phyloP scores from a whole-genome alignment of 2,888 invertebrate species.

The Drosophila niveifrons region DNA sequence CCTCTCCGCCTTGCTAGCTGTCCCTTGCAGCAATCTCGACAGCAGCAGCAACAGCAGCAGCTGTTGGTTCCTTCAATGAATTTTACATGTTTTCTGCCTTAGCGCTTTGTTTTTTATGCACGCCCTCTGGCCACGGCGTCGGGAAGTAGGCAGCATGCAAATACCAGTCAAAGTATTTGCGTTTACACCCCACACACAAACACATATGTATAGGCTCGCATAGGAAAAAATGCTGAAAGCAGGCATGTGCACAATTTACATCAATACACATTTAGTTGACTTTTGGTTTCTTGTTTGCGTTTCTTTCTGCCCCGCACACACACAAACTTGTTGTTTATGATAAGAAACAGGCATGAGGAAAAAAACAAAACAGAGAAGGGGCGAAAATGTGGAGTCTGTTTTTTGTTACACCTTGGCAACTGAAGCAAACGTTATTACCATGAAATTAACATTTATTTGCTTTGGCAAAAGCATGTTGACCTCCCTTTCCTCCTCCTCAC shows the following conservation, averaged over 20 bases:
- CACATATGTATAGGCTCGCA: conserved; percentile 6
- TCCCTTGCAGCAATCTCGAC: conserved; percentile 34
- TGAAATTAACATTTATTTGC: conserved; percentile 79
- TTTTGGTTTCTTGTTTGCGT: conserved; percentile 56
- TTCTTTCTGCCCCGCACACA: conserved; percentile 11
- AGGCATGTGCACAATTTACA: conserved; percentile 36
- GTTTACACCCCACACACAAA: conserved; percentile 22
- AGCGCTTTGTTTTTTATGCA: conserved; percentile 62
- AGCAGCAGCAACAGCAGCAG: conserved; percentile 11
- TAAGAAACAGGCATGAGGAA: not conserved
- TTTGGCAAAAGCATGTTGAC: conserved; percentile 44
- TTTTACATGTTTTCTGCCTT: conserved; percentile 65
- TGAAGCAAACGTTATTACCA: conserved; percentile 70
- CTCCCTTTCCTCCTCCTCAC: not conserved
- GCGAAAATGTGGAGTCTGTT: conserved; percentile 9
- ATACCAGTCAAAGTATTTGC: conserved; percentile 53
- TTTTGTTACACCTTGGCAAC: conserved; percentile 61
- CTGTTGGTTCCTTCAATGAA: conserved; percentile 64
- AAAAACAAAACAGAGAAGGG: not conserved
- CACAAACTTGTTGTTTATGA: conserved; percentile 34
- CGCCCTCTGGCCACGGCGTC: conserved; percentile 32
- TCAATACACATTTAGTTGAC: conserved; percentile 67
- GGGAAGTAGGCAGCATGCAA: conserved; percentile 54
- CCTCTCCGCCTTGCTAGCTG: not conserved
- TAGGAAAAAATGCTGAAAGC: not conserved